These are phyloP conservation scores for Penaeus japonicus DNA, from an alignment of 1,140 invertebrate species.

Conservation along the genomic window DNA sequence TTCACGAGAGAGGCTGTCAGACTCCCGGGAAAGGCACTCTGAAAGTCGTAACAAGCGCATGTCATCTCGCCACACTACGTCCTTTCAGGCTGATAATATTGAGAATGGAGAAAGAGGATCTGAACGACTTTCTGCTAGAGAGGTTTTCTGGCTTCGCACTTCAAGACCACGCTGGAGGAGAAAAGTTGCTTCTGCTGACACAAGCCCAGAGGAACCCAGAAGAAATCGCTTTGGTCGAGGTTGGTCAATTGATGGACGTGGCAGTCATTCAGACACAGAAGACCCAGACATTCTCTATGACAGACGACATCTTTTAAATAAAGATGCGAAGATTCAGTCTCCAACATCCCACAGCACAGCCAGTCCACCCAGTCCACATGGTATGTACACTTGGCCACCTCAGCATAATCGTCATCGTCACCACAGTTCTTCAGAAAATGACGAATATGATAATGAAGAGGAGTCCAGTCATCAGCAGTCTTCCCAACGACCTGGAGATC, in stretches of 20 bases:
- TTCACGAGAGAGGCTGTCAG: constrained; percentile 7
- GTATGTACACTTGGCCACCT: constrained; percentile 59
- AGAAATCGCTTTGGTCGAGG: constrained; percentile 53
- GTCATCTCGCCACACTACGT: background rate
- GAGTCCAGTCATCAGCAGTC: background rate
- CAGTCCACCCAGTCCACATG: constrained; percentile 57
- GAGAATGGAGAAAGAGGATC: constrained; percentile 8
- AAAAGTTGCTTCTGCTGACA: constrained; percentile 59
- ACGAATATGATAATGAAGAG: constrained; percentile 31
- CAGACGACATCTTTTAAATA: background rate
- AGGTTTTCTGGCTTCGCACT: constrained; percentile 55
- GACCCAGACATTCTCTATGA: constrained; percentile 52
- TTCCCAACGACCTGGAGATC: background rate
- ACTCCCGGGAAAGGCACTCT: constrained; percentile 2
- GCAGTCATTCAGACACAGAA: constrained; percentile 53
- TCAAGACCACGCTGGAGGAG: constrained; percentile 55
- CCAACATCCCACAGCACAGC: constrained; percentile 16
- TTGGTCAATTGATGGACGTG: constrained; percentile 48
- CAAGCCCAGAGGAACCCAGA: constrained; percentile 56
- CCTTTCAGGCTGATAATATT: background rate
- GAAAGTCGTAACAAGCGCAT: background rate
- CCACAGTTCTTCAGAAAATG: constrained; percentile 42
- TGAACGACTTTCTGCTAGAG: constrained; percentile 34
- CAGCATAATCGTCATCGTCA: constrained; percentile 56
- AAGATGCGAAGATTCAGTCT: background rate